Conservation (phyloP, 2,888 invertebrate genomes). For the Gasteruption jaculator region DNA sequence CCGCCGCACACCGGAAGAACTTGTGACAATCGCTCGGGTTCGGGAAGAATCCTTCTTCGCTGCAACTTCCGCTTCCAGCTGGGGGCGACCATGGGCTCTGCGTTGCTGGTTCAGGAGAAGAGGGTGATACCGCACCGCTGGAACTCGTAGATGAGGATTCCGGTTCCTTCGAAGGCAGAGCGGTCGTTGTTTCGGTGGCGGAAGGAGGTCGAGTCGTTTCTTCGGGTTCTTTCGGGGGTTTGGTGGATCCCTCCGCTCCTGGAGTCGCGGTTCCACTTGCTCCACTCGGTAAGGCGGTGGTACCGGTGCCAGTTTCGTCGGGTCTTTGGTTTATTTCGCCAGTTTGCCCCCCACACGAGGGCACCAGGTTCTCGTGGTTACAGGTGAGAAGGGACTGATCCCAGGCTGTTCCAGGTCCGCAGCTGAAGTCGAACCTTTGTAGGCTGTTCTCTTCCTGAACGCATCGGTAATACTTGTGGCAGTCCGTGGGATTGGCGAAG, state of each 20-base stretch:
- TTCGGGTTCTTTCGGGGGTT: too few relatives aligned
- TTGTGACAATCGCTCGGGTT: constrained; percentile 67
- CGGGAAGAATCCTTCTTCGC: constrained; percentile 67
- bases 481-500: constrained; percentile 64
- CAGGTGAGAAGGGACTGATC: constrained; percentile 66
- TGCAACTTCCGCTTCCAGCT: constrained; percentile 16
- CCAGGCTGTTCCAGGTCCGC: constrained; percentile 76
- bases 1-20: constrained; percentile 72
- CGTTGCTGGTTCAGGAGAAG: not conserved
- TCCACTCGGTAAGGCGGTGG: constrained; percentile 15
- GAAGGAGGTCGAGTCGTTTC: too few relatives aligned
- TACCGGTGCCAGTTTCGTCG: constrained; percentile 14
- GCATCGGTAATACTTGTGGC: constrained; percentile 74
- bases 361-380: constrained; percentile 56
- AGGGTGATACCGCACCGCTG: too few relatives aligned
- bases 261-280: constrained; percentile 13
- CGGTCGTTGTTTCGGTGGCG: too few relatives aligned
- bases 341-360: constrained; percentile 27
- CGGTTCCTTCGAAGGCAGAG: too few relatives aligned
- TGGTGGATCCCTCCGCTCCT: too few relatives aligned
- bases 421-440: constrained; percentile 66
- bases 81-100: constrained; percentile 11
- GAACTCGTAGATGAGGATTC: too few relatives aligned
- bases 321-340: constrained; percentile 20
- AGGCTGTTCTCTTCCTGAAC: constrained; percentile 59